Conservation (phyloP, 2,797 vertebrate genomes). For the Steatocranus sp. region DNA sequence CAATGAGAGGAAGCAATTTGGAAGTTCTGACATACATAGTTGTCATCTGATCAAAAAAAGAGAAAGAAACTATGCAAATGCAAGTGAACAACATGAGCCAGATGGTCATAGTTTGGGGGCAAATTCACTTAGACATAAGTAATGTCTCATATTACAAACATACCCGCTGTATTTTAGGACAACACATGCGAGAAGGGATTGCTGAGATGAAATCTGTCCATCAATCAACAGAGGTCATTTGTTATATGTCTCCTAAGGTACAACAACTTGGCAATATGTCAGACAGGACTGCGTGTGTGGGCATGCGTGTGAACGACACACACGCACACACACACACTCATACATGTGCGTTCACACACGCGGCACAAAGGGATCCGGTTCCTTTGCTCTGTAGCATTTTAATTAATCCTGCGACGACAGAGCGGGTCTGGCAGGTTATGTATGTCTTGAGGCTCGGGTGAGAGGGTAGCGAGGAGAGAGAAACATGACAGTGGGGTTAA, state of each 20-base stretch:
- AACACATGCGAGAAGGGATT: constrained; percentile 20
- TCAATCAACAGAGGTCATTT: constrained; percentile 58
- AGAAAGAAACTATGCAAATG: constrained; percentile 66
- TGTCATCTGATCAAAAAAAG: constrained; percentile 51
- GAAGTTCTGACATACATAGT: constrained; percentile 61
- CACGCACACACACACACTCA: background rate
- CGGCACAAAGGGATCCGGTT: constrained; percentile 31
- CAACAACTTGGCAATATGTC: constrained; percentile 40
- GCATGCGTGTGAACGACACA: background rate
- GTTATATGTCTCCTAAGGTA: constrained; percentile 52
- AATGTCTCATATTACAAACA: constrained; percentile 63
- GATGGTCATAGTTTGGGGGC: constrained; percentile 71
- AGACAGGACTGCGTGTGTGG: constrained; percentile 4
- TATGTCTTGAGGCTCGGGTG: constrained; percentile 40
- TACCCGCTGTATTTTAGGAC: constrained; percentile 55
- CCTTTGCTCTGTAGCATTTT: constrained; percentile 62
- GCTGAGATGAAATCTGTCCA: constrained; percentile 49
- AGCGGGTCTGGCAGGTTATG: constrained; percentile 62
- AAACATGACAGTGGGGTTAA: constrained; percentile 56
- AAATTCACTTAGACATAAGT: constrained; percentile 73
- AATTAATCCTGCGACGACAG: constrained; percentile 74
- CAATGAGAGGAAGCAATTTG: constrained; percentile 63
- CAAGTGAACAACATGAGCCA: constrained; percentile 67
- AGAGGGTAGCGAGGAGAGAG: constrained; percentile 24
- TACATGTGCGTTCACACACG: constrained; percentile 20